phyloP scores from a whole-genome alignment of 2,797 vertebrate genomes.

The Florisuga fusca region DNA sequence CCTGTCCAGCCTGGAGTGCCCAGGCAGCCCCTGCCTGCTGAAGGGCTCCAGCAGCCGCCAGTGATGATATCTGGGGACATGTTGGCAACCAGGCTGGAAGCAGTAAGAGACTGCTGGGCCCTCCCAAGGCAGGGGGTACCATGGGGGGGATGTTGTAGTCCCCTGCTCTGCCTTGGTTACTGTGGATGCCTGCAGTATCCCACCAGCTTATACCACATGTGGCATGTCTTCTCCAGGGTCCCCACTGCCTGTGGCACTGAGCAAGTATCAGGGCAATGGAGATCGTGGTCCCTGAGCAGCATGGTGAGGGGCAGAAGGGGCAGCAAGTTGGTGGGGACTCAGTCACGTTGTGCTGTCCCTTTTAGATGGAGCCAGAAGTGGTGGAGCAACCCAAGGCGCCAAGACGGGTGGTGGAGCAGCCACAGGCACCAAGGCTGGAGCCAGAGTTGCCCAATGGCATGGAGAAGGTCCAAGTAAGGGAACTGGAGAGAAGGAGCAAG shows the following conservation, averaged over 20 bases:
- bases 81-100: background rate
- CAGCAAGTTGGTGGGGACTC: background rate
- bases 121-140: background rate
- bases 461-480: constrained; percentile 73
- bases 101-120: background rate
- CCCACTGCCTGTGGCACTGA: background rate
- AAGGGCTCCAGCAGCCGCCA: rapidly evolving
- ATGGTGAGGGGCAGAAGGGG: rapidly evolving
- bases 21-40: background rate
- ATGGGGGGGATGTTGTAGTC: rapidly evolving
- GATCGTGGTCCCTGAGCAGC: background rate
- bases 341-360: background rate
- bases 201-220: rapidly evolving
- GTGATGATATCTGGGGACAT: background rate
- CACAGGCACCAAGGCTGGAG: constrained; percentile 59
- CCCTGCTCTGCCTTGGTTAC: background rate
- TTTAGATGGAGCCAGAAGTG: constrained; percentile 87
- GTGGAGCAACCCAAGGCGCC: constrained; percentile 70
- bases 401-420: constrained; percentile 71
- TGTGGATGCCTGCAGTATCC: rapidly evolving
- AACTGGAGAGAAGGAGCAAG: constrained; percentile 73
- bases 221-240: background rate
- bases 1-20: background rate
- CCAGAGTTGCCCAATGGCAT: constrained; percentile 80
- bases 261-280: background rate